Conservation (phyloP, 2,113 vertebrate species). For the Pedetes capensis region DNA sequence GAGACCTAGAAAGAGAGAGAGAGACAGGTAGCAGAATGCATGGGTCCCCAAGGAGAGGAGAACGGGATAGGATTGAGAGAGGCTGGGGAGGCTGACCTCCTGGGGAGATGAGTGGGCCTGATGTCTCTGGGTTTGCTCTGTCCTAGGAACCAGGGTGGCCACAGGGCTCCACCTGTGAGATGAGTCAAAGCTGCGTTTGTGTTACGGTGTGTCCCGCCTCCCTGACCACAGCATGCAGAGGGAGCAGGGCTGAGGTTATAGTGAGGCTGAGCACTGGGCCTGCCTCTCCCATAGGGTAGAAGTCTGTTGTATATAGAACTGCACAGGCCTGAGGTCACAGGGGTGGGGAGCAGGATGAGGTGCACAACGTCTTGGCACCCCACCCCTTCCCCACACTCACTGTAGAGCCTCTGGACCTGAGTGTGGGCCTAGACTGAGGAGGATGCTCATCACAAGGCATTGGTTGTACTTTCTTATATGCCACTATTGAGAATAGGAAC, state of each 20-base stretch:
- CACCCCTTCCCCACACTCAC: neutral
- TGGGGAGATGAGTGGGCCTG: neutral
- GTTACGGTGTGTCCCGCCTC: neutral
- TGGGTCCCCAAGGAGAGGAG: neutral
- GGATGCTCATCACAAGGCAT: neutral
- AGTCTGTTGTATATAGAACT: neutral
- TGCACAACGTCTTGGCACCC: neutral
- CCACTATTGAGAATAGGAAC: neutral
- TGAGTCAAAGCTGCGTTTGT: slow-evolving; percentile 59
- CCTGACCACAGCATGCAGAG: slow-evolving; percentile 32
- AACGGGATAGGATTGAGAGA: neutral
- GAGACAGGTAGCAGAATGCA: neutral
- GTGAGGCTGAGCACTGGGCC: neutral
- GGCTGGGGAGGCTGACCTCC: neutral
- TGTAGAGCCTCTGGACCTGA: neutral
- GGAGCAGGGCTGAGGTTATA: slow-evolving; percentile 48
- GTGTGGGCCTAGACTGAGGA: neutral
- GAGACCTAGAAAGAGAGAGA: neutral
- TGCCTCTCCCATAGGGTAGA: neutral
- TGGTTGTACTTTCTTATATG: neutral
- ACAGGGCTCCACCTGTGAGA: neutral
- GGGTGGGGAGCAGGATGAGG: neutral
- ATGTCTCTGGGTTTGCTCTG: neutral
- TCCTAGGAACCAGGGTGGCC: neutral
- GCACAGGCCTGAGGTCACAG: neutral